Evolutionary conservation across 2,113 vertebrate genomes (phyloP).

Genomic region (Marmota flaviventris): DNA sequence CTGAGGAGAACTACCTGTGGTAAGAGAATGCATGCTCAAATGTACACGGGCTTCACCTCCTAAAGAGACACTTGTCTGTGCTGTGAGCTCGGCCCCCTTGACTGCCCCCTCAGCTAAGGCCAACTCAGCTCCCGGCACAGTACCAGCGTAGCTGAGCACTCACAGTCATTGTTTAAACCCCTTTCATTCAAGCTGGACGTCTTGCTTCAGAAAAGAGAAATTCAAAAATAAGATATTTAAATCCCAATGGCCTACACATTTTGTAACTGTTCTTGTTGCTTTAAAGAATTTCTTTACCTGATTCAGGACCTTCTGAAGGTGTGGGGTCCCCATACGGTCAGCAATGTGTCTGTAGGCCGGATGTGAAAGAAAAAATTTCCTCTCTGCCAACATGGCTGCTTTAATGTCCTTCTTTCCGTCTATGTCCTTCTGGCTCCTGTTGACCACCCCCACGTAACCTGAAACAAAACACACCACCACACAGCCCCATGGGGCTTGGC

Average conservation of each 20-base stretch:
- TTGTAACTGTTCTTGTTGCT: background rate
- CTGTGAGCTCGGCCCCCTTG: background rate
- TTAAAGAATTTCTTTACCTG: conserved; percentile 82
- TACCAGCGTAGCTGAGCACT: background rate
- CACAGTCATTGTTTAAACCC: background rate
- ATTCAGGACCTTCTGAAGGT: conserved; percentile 91
- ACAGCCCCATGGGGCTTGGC: background rate
- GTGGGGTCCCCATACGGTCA: conserved; percentile 90
- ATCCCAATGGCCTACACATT: background rate
- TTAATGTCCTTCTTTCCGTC: conserved; percentile 93
- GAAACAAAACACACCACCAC: conserved; percentile 58
- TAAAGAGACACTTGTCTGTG: background rate
- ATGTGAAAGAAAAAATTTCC: conserved; percentile 88
- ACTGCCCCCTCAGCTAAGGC: background rate
- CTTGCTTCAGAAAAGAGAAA: background rate
- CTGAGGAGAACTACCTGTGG: background rate
- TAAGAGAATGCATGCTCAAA: background rate
- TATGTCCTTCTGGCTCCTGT: conserved; percentile 94
- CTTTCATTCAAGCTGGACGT: background rate
- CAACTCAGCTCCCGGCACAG: background rate
- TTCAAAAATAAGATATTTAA: conserved; percentile 11
- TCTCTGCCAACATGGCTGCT: conserved; percentile 90
- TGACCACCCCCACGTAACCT: conserved; percentile 94
- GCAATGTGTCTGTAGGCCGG: conserved; percentile 91
- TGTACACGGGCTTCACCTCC: background rate